Conservation (phyloP, 1,140 invertebrate species). For the Antheraea pernyi region DNA sequence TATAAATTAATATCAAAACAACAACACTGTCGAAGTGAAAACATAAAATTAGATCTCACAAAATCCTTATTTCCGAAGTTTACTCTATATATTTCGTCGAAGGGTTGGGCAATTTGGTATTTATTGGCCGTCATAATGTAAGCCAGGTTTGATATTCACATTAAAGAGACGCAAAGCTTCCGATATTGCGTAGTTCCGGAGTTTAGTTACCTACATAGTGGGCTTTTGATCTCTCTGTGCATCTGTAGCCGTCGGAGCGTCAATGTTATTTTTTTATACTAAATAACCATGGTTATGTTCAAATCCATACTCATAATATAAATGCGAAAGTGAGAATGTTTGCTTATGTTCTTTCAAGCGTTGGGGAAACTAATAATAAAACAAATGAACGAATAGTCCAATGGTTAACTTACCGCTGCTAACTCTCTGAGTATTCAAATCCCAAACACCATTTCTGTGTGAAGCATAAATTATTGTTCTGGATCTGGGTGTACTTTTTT, state of each 20-base stretch:
- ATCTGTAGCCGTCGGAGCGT: background rate
- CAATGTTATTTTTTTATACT: too few species aligned
- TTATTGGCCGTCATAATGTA: constrained; percentile 54
- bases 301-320: too few species aligned
- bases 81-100: background rate
- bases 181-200: constrained; percentile 40
- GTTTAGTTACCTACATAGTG: constrained; percentile 1
- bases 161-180: constrained; percentile 52
- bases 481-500: too few species aligned
- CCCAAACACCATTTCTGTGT: too few species aligned
- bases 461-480: too few species aligned
- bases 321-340: too few species aligned
- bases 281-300: too few species aligned
- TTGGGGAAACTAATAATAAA: too few species aligned
- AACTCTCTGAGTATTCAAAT: too few species aligned
- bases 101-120: constrained; percentile 32
- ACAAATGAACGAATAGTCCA: too few species aligned
- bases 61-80: constrained; percentile 1
- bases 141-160: constrained; percentile 48
- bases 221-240: background rate
- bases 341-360: too few species aligned
- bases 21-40: background rate
- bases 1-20: constrained; percentile 1
- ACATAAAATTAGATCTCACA: background rate
- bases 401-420: too few species aligned